Base-by-base conservation (phyloP, 2,888 invertebrate genomes). In the Horisme vitalbata region DNA sequence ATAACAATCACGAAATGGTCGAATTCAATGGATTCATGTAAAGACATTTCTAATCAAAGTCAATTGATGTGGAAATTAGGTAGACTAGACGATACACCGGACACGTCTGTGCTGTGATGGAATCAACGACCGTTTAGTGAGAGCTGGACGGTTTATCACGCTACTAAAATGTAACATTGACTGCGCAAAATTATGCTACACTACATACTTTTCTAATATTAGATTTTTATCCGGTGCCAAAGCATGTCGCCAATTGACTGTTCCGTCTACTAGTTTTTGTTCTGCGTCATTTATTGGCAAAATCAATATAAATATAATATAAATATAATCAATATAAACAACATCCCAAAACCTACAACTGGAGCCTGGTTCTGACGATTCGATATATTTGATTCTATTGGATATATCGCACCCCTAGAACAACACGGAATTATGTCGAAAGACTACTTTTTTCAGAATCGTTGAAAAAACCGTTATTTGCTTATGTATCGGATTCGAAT, bases 141-240 rank as follows among this genome's bases (percentile, higher is more conserved):
- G 71, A 71, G 65, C 61, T 60, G 52, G 23, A 31, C 57, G 51
- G 67, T 71, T 68, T 70, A 71, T 70, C 59, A 59, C 62, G 53
- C 56, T 52, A 60, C 52, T 67, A 61, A 71, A 69, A 63, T 68
- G 58, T 66, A 61, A 59, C 62, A 68, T 69, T 65, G 61, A 61
- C 67, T 65, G 61, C 63, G 69, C 69, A 72, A 68, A 75, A 68
- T 65, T 64, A 57, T 70, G 59, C 59, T 56, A 63, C 47, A 45
- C 55, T 57, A 59, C 61, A 71, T 69, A 61, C 57, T 68, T 69
- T 62, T 71, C 74, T 79, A 75, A 71, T 69, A 68, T 72, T 75
- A 76, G 71, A 75, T 54, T 63, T 63, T 41, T 67, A 70, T 63
- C 60, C 57, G 57, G 61, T 78, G 79, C 79, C 80, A 80, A 82